These are phyloP conservation scores for Ursus arctos DNA, from an alignment of 2,113 vertebrate genomes.

Conservation along the genomic window DNA sequence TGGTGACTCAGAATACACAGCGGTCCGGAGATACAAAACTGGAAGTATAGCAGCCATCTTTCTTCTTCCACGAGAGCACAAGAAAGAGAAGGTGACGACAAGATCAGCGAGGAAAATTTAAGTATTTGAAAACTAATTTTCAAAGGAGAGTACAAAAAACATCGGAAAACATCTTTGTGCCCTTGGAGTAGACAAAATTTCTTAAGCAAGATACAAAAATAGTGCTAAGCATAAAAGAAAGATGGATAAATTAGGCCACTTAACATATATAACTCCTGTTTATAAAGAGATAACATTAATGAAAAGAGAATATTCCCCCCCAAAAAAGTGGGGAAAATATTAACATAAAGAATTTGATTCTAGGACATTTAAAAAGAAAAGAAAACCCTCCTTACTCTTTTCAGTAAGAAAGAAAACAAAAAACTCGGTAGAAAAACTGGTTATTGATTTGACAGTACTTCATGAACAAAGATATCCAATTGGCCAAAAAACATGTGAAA, in stretches of 20 bases:
- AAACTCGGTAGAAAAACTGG: neutral
- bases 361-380: neutral
- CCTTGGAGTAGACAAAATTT: neutral
- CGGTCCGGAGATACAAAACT: neutral
- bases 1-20: neutral
- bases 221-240: neutral
- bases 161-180: neutral
- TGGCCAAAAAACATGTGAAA: neutral
- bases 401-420: neutral
- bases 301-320: neutral
- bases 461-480: neutral
- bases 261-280: neutral
- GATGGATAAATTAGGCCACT: constrained; percentile 8
- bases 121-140: constrained; percentile 38
- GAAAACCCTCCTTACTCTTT: too few species aligned
- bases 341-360: constrained; percentile 21
- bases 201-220: constrained; percentile 1
- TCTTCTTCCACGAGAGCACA: neutral
- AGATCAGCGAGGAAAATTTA: neutral
- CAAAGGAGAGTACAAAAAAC: neutral
- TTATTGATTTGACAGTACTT: neutral
- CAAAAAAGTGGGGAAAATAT: neutral
- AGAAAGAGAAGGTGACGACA: neutral
- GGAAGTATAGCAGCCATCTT: neutral
- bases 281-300: neutral